Evolutionary conservation across 2,888 invertebrate species (phyloP).

Genomic region (Malacosoma neustria): DNA sequence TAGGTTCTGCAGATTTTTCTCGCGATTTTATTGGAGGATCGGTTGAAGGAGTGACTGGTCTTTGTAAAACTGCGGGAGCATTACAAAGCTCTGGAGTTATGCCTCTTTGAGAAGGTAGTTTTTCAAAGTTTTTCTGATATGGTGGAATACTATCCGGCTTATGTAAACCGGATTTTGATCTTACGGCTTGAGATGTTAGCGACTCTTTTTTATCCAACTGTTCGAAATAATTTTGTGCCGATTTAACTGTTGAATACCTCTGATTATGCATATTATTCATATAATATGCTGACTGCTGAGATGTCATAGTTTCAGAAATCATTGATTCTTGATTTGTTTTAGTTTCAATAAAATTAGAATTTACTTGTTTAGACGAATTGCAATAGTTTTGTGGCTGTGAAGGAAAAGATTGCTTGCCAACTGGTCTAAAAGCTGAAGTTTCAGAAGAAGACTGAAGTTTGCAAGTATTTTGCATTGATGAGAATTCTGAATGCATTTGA

Average conservation of each 20-base stretch:
- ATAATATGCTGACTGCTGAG: constrained; percentile 35
- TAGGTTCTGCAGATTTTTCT: constrained; percentile 44
- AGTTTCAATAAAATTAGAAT: constrained; percentile 41
- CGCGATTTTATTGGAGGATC: constrained; percentile 48
- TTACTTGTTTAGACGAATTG: constrained; percentile 42
- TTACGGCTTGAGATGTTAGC: constrained; percentile 39
- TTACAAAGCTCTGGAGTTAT: constrained; percentile 72
- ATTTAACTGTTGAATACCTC: constrained; percentile 49
- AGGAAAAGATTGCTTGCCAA: constrained; percentile 57
- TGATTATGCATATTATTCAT: constrained; percentile 32
- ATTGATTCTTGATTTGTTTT: constrained; percentile 36
- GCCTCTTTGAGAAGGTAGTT: constrained; percentile 73
- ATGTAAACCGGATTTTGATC: constrained; percentile 72
- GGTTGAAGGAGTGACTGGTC: constrained; percentile 52
- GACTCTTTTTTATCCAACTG: constrained; percentile 53
- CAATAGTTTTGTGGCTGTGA: constrained; percentile 49
- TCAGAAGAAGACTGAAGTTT: constrained; percentile 53
- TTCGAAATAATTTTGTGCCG: constrained; percentile 55
- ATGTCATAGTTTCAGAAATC: constrained; percentile 36
- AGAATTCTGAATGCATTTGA: constrained; percentile 38
- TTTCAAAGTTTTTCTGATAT: constrained; percentile 78
- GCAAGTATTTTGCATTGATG: constrained; percentile 50
- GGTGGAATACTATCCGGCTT: constrained; percentile 77
- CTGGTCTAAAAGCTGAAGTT: constrained; percentile 62
- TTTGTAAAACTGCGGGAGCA: constrained; percentile 51